A percentile compares a stretch with the other conserved stretches of the same genome.
phyloP scores from a whole-genome alignment of 2,888 invertebrate species.

The Empis livida region DNA sequence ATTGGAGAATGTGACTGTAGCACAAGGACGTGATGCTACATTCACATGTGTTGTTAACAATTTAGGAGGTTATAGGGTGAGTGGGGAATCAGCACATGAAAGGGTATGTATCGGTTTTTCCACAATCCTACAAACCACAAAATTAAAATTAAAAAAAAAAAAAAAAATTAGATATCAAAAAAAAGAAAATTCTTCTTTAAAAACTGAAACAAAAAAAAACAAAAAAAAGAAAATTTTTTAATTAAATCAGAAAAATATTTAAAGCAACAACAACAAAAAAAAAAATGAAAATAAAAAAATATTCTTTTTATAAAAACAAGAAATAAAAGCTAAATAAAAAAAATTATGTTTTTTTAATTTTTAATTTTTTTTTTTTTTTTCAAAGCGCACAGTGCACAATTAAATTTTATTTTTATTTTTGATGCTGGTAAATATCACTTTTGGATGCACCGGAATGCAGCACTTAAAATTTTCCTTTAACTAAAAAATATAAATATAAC shows the following conservation, averaged over 20 bases:
- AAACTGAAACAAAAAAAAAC: too few species aligned
- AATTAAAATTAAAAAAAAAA: constrained; percentile 6
- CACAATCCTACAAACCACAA: constrained; percentile 4
- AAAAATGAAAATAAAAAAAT: constrained; percentile 7
- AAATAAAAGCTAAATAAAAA: constrained; percentile 23
- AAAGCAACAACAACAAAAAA: too few species aligned
- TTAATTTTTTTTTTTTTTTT: background rate
- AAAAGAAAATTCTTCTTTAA: constrained; percentile 3
- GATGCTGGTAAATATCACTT: background rate
- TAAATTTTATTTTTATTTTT: background rate
- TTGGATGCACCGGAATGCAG: constrained; percentile 14
- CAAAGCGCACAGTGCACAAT: background rate
- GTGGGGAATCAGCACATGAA: constrained; percentile 73
- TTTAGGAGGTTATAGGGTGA: constrained; percentile 73
- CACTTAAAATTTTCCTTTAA: background rate
- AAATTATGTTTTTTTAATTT: background rate
- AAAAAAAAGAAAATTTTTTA: constrained; percentile 3
- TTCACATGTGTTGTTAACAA: constrained; percentile 70
- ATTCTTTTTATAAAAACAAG: constrained; percentile 9
- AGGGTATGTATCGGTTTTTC: constrained; percentile 64
- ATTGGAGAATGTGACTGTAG: constrained; percentile 63
- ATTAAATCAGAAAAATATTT: constrained; percentile 3
- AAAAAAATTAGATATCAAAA: background rate
- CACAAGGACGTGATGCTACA: constrained; percentile 63
- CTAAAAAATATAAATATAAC: too few species aligned